These are phyloP conservation scores for Zapornia atra DNA, from an alignment of 2,113 vertebrate genomes.

Conservation along the genomic window DNA sequence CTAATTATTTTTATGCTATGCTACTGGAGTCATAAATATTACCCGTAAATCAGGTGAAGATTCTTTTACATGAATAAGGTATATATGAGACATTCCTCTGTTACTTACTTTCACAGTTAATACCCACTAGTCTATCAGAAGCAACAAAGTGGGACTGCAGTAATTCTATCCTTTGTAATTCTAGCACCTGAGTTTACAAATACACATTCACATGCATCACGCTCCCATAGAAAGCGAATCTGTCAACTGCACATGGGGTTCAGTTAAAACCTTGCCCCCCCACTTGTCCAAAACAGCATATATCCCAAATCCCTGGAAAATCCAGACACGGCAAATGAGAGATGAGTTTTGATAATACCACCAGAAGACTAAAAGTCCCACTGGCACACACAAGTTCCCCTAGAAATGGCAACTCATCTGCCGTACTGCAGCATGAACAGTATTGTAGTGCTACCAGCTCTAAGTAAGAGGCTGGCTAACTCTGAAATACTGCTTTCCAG, in stretches of 20 bases:
- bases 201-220: accelerated
- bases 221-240: not conserved
- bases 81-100: not conserved
- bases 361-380: not conserved
- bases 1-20: not conserved
- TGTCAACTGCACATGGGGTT: accelerated
- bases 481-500: not conserved
- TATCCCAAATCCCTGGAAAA: not conserved
- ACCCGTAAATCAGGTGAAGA: not conserved
- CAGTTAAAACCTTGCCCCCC: not conserved
- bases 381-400: not conserved
- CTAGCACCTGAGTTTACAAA: not conserved
- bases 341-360: not conserved
- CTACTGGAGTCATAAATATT: not conserved
- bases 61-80: not conserved
- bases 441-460: not conserved
- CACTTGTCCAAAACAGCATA: not conserved
- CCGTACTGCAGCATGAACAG: not conserved
- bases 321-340: not conserved
- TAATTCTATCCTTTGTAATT: not conserved
- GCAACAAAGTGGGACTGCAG: not conserved
- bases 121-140: not conserved
- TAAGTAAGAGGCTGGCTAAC: not conserved
- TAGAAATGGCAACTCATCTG: not conserved
- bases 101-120: not conserved